These are phyloP conservation scores for Oncorhynchus keta DNA, from an alignment of 2,113 vertebrate species.

Conservation along the genomic window DNA sequence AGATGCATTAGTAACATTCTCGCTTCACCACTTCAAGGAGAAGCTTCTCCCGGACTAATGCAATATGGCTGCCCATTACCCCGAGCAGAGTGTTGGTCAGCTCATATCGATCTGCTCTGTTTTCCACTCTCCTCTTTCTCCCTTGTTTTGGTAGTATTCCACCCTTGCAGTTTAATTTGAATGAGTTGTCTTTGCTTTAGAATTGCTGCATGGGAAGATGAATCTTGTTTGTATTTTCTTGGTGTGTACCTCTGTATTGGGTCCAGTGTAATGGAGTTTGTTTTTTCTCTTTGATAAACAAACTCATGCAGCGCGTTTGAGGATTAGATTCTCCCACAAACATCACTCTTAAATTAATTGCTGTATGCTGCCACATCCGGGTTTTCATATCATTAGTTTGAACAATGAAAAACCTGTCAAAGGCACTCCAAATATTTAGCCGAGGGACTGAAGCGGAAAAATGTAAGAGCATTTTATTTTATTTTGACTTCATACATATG, in stretches of 20 bases:
- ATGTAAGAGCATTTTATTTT: neutral
- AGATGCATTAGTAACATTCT: slow-evolving; percentile 70
- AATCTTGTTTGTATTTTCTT: slow-evolving; percentile 59
- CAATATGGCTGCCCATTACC: slow-evolving; percentile 69
- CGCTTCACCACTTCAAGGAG: slow-evolving; percentile 69
- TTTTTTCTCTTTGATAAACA: slow-evolving; percentile 59
- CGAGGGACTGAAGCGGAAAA: neutral
- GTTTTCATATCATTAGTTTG: slow-evolving; percentile 43
- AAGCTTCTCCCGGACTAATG: slow-evolving; percentile 64
- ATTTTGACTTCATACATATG: neutral
- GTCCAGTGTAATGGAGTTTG: slow-evolving; percentile 50
- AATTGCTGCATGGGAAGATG: slow-evolving; percentile 61
- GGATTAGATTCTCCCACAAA: slow-evolving; percentile 33
- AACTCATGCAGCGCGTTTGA: slow-evolving; percentile 41
- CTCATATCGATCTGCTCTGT: slow-evolving; percentile 59
- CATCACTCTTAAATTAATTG: slow-evolving; percentile 58
- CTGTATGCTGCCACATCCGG: slow-evolving; percentile 49
- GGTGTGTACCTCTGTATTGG: slow-evolving; percentile 44
- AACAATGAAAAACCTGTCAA: slow-evolving; percentile 20
- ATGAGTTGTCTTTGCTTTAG: slow-evolving; percentile 31
- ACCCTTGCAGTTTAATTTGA: slow-evolving; percentile 40
- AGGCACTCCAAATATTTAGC: slow-evolving; percentile 20
- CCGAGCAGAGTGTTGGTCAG: slow-evolving; percentile 62
- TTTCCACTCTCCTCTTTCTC: slow-evolving; percentile 23
- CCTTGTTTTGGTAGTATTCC: slow-evolving; percentile 40